These are phyloP conservation scores for Patella ulyssiponensis DNA, from an alignment of 2,888 invertebrate genomes.

Conservation along the genomic window DNA sequence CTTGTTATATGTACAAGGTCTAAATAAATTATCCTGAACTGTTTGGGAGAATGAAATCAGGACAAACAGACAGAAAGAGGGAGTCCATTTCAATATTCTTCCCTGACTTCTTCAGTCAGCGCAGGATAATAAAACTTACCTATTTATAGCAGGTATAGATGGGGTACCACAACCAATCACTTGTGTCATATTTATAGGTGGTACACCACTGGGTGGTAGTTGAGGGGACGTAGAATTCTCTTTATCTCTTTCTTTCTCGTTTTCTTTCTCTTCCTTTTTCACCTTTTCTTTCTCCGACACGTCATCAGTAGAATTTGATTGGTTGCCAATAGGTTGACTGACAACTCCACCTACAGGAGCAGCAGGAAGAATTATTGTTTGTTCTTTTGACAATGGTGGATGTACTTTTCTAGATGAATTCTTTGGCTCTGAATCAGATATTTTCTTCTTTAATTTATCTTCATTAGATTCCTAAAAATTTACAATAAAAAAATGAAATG, in stretches of 20 bases:
- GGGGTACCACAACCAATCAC: background rate
- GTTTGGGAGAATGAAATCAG: too few relatives aligned
- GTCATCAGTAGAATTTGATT: constrained; percentile 5
- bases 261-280: constrained; percentile 34
- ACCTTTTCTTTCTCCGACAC: constrained; percentile 7
- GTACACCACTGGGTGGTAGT: background rate
- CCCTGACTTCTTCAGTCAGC: too few relatives aligned
- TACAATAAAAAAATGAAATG: too few relatives aligned
- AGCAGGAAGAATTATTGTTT: constrained; percentile 9
- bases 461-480: constrained; percentile 26
- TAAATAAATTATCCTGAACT: too few relatives aligned
- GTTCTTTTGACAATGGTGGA: background rate
- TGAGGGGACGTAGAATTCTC: background rate
- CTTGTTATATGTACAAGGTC: too few relatives aligned
- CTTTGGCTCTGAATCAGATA: constrained; percentile 36
- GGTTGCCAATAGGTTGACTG: background rate
- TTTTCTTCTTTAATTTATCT: constrained; percentile 36
- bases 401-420: background rate
- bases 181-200: background rate
- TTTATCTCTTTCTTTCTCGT: constrained; percentile 21
- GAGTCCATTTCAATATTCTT: too few relatives aligned
- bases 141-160: constrained; percentile 7
- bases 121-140: background rate
- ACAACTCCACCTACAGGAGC: constrained; percentile 10
- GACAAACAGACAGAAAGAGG: too few relatives aligned